Percentiles rank a stretch among this genome's conserved stretches.
Evolutionary conservation across 2,888 invertebrate species (phyloP).

Genomic region (Apomyelois bistriatella): DNA sequence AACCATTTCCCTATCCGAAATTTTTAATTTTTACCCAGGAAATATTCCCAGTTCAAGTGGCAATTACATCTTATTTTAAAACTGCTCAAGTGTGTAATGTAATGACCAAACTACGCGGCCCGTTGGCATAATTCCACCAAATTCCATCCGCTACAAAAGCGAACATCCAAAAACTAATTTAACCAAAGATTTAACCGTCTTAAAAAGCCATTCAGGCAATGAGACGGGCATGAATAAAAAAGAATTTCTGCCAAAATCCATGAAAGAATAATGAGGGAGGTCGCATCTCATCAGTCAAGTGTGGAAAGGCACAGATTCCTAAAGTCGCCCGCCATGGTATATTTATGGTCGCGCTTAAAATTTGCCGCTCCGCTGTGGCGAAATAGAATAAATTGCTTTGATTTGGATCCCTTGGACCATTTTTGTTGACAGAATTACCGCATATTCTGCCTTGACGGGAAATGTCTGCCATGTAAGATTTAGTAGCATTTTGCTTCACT

Average conservation of each 20-base stretch:
- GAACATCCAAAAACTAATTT: constrained; percentile 8
- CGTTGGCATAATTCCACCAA: constrained; percentile 2
- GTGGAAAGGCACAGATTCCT: constrained; percentile 13
- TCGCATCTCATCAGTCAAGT: constrained; percentile 12
- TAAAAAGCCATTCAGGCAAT: constrained; percentile 7
- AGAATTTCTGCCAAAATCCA: constrained; percentile 10
- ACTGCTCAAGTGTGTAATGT: not conserved
- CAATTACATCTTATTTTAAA: not conserved
- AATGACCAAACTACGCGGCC: constrained; percentile 4
- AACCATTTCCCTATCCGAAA: no score
- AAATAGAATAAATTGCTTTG: constrained; percentile 14
- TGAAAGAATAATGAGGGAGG: constrained; percentile 13
- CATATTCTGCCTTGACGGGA: constrained; percentile 10
- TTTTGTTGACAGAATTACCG: constrained; percentile 15
- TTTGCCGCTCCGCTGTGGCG: constrained; percentile 11
- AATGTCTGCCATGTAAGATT: not conserved
- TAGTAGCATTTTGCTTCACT: no score
- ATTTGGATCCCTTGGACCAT: constrained; percentile 8
- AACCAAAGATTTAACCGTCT: constrained; percentile 6
- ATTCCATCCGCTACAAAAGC: not conserved
- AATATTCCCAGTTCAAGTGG: no score
- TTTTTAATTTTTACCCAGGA: no score
- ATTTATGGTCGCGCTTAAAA: constrained; percentile 16
- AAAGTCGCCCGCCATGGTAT: constrained; percentile 10
- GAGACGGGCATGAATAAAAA: constrained; percentile 13